A percentile compares a stretch with the other conserved stretches of the same genome.
These are phyloP conservation scores for Callopanchax toddi DNA, from an alignment of 2,113 vertebrate genomes.

Conservation along the genomic window DNA sequence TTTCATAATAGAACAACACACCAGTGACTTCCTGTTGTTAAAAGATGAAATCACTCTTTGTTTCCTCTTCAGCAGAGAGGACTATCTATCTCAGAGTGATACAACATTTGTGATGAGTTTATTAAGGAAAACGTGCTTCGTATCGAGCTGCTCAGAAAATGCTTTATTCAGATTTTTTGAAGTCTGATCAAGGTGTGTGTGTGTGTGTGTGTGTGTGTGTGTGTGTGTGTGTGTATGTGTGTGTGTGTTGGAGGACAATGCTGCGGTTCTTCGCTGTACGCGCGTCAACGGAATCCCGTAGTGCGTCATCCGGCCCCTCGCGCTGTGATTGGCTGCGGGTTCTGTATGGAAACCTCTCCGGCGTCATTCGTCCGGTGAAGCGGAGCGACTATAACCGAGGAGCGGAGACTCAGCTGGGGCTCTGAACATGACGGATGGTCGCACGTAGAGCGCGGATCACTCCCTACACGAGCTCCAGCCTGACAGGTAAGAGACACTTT, in stretches of 20 bases:
- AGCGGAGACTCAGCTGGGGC: constrained; percentile 26
- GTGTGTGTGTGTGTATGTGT: constrained; percentile 2
- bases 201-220: not conserved
- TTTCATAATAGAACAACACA: constrained; percentile 17
- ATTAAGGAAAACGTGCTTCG: not conserved
- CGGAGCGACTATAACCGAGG: constrained; percentile 11
- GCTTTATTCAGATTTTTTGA: constrained; percentile 4
- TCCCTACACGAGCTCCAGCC: constrained; percentile 16
- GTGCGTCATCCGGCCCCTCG: constrained; percentile 85
- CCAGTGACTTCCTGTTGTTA: constrained; percentile 33
- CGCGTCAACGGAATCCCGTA: constrained; percentile 97
- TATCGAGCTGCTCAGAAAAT: not conserved
- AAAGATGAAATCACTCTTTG: constrained; percentile 2
- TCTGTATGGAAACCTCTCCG: constrained; percentile 76
- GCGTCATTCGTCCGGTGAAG: constrained; percentile 80
- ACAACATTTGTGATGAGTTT: not conserved
- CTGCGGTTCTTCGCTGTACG: constrained; percentile 55
- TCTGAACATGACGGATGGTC: constrained; percentile 35
- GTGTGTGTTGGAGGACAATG: constrained; percentile 31
- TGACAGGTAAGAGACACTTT: constrained; percentile 59
- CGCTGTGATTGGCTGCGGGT: constrained; percentile 72
- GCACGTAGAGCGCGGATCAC: constrained; percentile 44
- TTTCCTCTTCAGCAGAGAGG: constrained; percentile 15
- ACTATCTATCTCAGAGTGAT: not conserved
- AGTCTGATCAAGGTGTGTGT: not conserved